Evolutionary conservation across 2,113 vertebrate species (phyloP), one percentile per base, ranked within the genome.

Genomic region (Dermatemys mawii): DNA sequence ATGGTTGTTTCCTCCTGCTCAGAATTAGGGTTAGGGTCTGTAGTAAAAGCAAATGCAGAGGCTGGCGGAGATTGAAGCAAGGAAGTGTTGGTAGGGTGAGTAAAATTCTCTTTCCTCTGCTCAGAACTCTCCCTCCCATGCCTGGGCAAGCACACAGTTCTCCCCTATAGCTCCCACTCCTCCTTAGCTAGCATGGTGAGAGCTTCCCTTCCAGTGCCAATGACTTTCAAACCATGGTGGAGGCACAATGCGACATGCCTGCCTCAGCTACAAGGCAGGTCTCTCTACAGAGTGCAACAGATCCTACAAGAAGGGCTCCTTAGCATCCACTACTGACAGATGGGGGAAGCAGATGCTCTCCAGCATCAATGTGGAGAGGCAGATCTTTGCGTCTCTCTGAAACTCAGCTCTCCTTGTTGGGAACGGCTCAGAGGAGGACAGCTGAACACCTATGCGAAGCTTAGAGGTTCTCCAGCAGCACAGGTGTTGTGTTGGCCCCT

Each of bases 371-470:
- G 96, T 84, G 90, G 93, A 93, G 93, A 86, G 88, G 90, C 84
- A 83, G 88, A 91, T 78, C 81, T 93, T 93, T 94, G 95, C 60
- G 90, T 95, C 92, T 90, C 83, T 91, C 78, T 83, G 87, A 90
- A 88, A 88, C 93, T 94, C 85, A 63, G 87, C 75, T 91, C 92
- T 96, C 95, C 95, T 95, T 92, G 82, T 96, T 82, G 84, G 81
- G 90, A 92, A 80, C 93, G 80, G 91, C 87, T 92, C 29, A 63
- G 57, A 63, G 57, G 29, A 63, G 57, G 57, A 63, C 57, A 63
- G 57, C 11, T 35, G 29, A 63, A 63, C 32, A 63, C 13, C 57
- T 63, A 8, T 32, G 14, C 11, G 57, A 63, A 63, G 57, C 29
- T 14, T 63, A 32, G 32, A 57, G 32, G 13, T 63, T 32, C 29